Evolutionary conservation across 1,140 invertebrate genomes (phyloP).

Genomic region (Idris sp.): DNA sequence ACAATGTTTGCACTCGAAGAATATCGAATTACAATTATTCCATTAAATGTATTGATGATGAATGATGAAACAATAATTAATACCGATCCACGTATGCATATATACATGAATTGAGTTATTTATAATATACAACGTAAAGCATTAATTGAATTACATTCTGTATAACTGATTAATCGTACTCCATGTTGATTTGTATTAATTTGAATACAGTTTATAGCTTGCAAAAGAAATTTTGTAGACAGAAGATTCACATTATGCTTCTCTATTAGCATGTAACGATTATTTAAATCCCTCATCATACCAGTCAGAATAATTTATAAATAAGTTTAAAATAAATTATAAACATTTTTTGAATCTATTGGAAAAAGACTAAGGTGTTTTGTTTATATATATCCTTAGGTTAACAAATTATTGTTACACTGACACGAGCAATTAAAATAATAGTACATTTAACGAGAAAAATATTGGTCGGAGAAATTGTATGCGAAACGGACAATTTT

Average conservation of each 20-base stretch:
- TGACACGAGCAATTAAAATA: too few relatives aligned
- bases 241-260: slow-evolving; percentile 7
- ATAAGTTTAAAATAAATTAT: too few relatives aligned
- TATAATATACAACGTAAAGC: slow-evolving; percentile 49
- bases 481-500: slow-evolving; percentile 1
- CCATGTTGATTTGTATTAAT: slow-evolving; percentile 50
- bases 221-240: too few relatives aligned
- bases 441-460: not conserved
- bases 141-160: slow-evolving; percentile 49
- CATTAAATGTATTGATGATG: slow-evolving; percentile 22
- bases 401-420: too few relatives aligned
- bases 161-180: slow-evolving; percentile 50
- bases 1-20: slow-evolving; percentile 15
- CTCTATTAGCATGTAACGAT: not conserved
- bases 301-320: too few relatives aligned
- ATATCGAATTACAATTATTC: slow-evolving; percentile 45
- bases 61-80: slow-evolving; percentile 41
- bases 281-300: too few relatives aligned
- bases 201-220: slow-evolving; percentile 41
- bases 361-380: too few relatives aligned
- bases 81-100: slow-evolving; percentile 46
- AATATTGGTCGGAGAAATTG: slow-evolving; percentile 1
- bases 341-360: too few relatives aligned
- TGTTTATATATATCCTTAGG: too few relatives aligned
- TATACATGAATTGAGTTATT: slow-evolving; percentile 57